Base-by-base conservation (phyloP, 2,113 vertebrate species). In the Actenoides lindsayi region DNA sequence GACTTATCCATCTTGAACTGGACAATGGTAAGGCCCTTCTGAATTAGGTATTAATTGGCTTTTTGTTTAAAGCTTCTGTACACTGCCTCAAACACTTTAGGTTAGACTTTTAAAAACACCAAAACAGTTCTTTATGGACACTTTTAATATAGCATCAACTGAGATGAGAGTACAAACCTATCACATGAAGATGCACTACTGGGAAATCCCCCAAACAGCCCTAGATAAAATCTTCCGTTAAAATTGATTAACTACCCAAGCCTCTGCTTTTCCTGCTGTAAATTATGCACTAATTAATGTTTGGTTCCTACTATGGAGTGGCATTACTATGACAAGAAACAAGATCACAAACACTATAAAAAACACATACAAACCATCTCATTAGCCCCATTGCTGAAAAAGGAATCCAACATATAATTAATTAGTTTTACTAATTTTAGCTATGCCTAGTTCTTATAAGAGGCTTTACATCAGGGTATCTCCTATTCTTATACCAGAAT, bases 261-360 rank as follows among this genome's bases (percentile, higher is more conserved):
- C 23, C 28, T 90, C 53, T 83, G 44, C 5, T 80, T 70, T 51
- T 77, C 37, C 59, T 91, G 13, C 50, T 80, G 27, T 39, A 93
- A 94, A 87, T 88, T 77, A 88, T 54, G 23, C 75, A 77, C 50
- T 90, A 91, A 91, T 91, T 94, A 80, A 93, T 77, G 42, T 90
- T 87, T 91, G 57, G 57, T 87, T 94, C 54, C 35, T 67, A 42
- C 70, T 50, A 74, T 0, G 7, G 35, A 89, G 59, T 62, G 24
- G 28, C 42, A 77, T 77, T 87, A 96, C 87, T 57, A 68, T 59
- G 67, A 89, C 53, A 85, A 80, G 74, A 79, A 92, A 87, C 17
- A 94, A 85, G 70, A 90, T 69, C 71, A 93, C 37, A 77, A 96
- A 83, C 46, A 67, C 23, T 85, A 57, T 21, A 35, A 79, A 81